Percentiles rank a stretch among this genome's conserved stretches.
Conservation (phyloP, 2,113 vertebrate genomes). For the Eubucco bourcierii region DNA sequence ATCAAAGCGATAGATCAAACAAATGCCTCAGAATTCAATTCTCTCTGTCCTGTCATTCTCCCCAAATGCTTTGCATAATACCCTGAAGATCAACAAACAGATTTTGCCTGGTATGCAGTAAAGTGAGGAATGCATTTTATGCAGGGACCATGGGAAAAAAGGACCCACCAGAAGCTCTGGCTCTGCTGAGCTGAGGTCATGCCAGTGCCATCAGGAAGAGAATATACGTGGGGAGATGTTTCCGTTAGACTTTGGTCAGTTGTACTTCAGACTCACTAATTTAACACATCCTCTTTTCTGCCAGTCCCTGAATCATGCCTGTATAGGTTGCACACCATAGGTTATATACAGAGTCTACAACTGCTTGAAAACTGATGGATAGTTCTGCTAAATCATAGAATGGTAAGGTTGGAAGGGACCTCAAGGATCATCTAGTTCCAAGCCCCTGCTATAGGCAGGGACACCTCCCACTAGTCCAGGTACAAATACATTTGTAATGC, state of each 20-base stretch:
- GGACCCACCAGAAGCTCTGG: background rate
- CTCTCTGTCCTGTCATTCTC: slow-evolving; percentile 57
- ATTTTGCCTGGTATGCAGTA: slow-evolving; percentile 59
- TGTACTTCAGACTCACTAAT: background rate
- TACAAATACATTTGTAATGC: background rate
- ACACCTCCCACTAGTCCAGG: too few relatives aligned
- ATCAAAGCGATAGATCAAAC: slow-evolving; percentile 71
- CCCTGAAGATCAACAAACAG: slow-evolving; percentile 67
- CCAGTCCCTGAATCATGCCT: background rate
- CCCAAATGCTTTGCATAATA: slow-evolving; percentile 68
- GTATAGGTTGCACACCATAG: background rate
- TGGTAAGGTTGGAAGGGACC: too few relatives aligned
- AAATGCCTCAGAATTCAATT: slow-evolving; percentile 66
- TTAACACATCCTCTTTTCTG: background rate
- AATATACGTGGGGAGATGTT: fast-evolving
- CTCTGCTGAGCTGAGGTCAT: background rate
- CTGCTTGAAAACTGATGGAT: background rate
- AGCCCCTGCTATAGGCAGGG: too few relatives aligned
- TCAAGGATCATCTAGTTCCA: too few relatives aligned
- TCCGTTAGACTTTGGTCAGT: background rate
- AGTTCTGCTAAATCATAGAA: background rate
- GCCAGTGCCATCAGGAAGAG: background rate
- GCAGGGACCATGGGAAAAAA: slow-evolving; percentile 10
- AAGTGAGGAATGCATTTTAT: slow-evolving; percentile 53
- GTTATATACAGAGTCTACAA: background rate